Evolutionary conservation across 2,797 vertebrate species (phyloP).

Genomic region (Synanceia verrucosa): DNA sequence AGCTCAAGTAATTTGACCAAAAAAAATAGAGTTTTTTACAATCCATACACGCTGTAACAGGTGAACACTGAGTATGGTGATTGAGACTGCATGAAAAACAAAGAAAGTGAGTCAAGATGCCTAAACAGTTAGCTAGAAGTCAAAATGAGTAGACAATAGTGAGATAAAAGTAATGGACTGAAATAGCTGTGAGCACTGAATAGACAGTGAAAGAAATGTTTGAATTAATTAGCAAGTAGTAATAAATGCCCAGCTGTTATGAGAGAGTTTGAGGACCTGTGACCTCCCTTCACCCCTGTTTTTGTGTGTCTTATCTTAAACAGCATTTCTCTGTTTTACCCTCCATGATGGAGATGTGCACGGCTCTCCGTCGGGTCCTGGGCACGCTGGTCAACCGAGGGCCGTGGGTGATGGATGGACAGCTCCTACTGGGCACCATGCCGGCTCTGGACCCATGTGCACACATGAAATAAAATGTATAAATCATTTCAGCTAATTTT

Average conservation of each 20-base stretch:
- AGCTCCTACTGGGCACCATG: conserved; percentile 95
- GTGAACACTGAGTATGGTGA: not conserved
- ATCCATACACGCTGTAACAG: not conserved
- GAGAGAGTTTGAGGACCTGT: not conserved
- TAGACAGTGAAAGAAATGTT: not conserved
- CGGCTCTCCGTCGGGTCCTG: conserved; percentile 92
- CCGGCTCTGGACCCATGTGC: conserved; percentile 83
- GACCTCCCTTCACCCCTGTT: not conserved
- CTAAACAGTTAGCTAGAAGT: not conserved
- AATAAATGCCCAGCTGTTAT: not conserved
- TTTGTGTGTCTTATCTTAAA: too few species aligned
- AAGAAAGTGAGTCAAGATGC: not conserved
- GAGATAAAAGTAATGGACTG: not conserved
- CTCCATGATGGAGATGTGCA: conserved; percentile 99
- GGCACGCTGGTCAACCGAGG: conserved; percentile 94
- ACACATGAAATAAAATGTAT: not conserved
- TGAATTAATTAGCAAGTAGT: not conserved
- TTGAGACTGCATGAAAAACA: not conserved
- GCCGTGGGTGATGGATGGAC: conserved; percentile 95
- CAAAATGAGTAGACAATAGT: not conserved
- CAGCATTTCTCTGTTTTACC: conserved; percentile 76
- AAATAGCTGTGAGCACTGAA: not conserved
- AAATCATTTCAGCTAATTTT: not conserved
- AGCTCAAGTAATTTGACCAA: not conserved
- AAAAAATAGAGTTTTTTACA: not conserved